phyloP scores from a whole-genome alignment of 2,888 invertebrate species.

The Charanyca ferruginea region DNA sequence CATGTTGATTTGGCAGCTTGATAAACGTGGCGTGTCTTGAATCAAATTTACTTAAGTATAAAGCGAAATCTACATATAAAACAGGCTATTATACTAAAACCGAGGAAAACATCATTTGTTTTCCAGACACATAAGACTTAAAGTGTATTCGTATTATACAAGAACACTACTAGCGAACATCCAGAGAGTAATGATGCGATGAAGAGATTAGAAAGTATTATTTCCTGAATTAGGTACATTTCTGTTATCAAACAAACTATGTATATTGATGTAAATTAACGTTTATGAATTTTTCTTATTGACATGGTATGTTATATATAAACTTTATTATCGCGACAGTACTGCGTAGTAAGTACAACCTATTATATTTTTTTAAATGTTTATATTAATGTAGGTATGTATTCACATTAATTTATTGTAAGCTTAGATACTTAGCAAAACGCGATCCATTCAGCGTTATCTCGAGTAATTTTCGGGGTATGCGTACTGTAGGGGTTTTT shows the following conservation, averaged over 20 bases:
- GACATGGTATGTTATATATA: conserved; percentile 2
- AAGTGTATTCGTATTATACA: conserved; percentile 9
- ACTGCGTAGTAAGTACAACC: not conserved
- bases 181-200: conserved; percentile 13
- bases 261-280: conserved; percentile 5
- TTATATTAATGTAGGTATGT: not conserved
- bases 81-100: conserved; percentile 25
- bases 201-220: conserved; percentile 28
- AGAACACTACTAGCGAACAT: conserved; percentile 24
- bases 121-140: conserved; percentile 13
- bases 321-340: conserved; percentile 6
- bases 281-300: conserved; percentile 28
- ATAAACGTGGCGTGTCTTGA: conserved; percentile 7
- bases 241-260: not conserved
- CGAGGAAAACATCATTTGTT: conserved; percentile 21
- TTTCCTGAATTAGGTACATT: conserved; percentile 1
- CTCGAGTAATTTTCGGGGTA: conserved; percentile 21
- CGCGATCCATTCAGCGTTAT: conserved; percentile 13
- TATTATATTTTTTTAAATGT: not conserved
- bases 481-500: no score
- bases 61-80: conserved; percentile 44
- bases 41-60: conserved; percentile 22
- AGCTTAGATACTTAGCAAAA: conserved; percentile 14
- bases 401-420: not conserved
- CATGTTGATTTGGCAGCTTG: conserved; percentile 13